Conservation (phyloP, 2,113 vertebrate species). For the Strix uralensis region DNA sequence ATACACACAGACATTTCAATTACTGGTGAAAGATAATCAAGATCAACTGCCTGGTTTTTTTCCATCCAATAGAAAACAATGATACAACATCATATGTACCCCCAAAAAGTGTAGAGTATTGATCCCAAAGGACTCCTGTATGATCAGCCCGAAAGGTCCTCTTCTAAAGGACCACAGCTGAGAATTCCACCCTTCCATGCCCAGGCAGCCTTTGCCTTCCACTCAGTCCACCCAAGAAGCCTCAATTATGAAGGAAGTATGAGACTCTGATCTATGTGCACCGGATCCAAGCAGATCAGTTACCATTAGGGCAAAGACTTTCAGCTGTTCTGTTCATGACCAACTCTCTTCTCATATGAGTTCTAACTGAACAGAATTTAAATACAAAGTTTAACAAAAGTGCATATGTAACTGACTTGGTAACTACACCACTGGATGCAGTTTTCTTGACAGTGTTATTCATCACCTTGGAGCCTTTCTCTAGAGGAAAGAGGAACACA, state of each 20-base stretch:
- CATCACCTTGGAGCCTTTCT: background rate
- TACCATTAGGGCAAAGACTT: background rate
- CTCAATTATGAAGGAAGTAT: rapidly evolving
- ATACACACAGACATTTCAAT: background rate
- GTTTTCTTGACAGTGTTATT: background rate
- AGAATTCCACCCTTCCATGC: background rate
- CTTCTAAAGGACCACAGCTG: background rate
- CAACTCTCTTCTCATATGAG: background rate
- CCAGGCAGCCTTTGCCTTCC: background rate
- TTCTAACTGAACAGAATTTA: background rate
- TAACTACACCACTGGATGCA: background rate
- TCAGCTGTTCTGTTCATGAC: background rate
- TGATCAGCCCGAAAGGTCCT: background rate
- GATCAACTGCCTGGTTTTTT: background rate
- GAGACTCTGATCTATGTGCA: background rate
- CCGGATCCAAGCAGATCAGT: background rate
- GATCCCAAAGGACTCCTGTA: background rate
- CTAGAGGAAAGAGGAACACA: background rate
- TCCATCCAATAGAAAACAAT: background rate
- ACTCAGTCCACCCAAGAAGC: background rate
- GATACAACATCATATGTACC: background rate
- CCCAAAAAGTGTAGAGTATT: background rate
- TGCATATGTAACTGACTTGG: background rate
- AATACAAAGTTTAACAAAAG: background rate
- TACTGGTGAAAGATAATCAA: background rate